Percentiles rank a stretch among this genome's conserved stretches.
These are phyloP conservation scores for Aphelinus certus DNA, from an alignment of 1,140 invertebrate species.

Conservation along the genomic window DNA sequence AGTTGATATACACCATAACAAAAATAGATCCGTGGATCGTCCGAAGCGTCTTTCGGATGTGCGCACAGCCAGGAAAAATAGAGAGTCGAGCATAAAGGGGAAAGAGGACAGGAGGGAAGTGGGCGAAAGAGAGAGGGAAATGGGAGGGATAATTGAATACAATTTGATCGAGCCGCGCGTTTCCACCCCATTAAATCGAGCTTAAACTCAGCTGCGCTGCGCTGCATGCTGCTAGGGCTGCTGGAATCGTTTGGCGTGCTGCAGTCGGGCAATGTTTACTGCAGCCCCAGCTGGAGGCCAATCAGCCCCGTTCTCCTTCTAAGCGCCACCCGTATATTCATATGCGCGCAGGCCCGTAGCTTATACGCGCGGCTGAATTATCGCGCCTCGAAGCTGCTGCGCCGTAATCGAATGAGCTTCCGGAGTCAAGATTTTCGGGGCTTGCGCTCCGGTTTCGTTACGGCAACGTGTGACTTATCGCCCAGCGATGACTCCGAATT, in stretches of 20 bases:
- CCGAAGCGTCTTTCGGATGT: no score
- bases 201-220: constrained; percentile 57
- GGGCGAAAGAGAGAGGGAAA: constrained; percentile 39
- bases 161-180: constrained; percentile 66
- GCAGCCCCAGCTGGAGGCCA: constrained; percentile 58
- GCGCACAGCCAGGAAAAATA: no score
- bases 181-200: constrained; percentile 67
- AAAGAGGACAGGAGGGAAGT: constrained; percentile 31
- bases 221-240: not conserved
- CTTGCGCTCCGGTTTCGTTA: no score
- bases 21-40: no score
- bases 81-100: not conserved
- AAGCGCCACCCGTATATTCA: not conserved
- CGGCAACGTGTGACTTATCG: no score
- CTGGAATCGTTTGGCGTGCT: not conserved
- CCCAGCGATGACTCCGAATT: no score
- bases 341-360: no score
- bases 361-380: no score
- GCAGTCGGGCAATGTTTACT: constrained; percentile 54
- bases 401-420: no score
- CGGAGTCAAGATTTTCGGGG: no score
- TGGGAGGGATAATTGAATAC: constrained; percentile 67
- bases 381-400: no score
- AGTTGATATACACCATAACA: no score
- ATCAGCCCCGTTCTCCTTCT: constrained; percentile 46